Evolutionary conservation across 2,113 vertebrate species (phyloP).

Genomic region (Prinia subflava): DNA sequence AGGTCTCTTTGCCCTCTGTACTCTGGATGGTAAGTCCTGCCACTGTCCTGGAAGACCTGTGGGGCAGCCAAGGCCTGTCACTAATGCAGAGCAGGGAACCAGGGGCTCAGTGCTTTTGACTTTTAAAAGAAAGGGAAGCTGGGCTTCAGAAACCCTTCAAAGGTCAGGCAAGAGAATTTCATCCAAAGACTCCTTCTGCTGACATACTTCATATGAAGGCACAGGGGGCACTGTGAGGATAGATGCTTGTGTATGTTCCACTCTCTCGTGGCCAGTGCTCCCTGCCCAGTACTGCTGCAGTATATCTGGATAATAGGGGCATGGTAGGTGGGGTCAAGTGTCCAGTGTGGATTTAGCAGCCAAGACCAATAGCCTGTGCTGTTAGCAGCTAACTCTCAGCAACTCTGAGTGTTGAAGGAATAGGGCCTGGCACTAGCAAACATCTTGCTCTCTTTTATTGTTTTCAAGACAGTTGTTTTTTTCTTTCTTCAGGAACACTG

Average conservation of each 20-base stretch:
- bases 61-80: neutral
- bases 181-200: neutral
- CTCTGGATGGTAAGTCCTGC: slow-evolving; percentile 87
- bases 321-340: neutral
- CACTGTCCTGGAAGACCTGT: neutral
- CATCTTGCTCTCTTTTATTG: neutral
- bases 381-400: neutral
- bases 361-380: neutral
- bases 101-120: neutral
- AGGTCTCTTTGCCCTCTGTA: slow-evolving; percentile 95
- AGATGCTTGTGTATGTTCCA: neutral
- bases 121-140: neutral
- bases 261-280: neutral
- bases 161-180: neutral
- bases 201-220: neutral
- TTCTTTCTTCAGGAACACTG: slow-evolving; percentile 79
- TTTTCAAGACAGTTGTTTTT: neutral
- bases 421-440: neutral
- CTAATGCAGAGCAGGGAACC: neutral
- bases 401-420: neutral
- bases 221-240: neutral
- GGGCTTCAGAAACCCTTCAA: neutral
- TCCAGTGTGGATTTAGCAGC: neutral
- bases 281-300: neutral
- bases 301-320: neutral